These are phyloP conservation scores for Apistogramma diplotaenia DNA, from an alignment of 2,113 vertebrate genomes.

Conservation along the genomic window DNA sequence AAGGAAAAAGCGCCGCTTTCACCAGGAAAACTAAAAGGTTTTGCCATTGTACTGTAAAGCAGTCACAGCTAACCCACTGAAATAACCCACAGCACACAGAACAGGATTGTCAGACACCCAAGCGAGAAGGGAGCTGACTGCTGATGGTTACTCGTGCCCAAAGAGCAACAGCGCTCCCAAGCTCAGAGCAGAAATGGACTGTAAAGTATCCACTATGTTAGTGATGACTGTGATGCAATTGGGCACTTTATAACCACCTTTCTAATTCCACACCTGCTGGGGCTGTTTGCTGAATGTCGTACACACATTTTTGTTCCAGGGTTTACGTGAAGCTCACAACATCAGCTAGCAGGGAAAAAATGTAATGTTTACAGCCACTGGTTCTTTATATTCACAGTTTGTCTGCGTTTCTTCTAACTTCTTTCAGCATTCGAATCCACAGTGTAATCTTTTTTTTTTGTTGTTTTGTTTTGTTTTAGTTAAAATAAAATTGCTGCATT, in stretches of 20 bases:
- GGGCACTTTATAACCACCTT: neutral
- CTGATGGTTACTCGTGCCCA: neutral
- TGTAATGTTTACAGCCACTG: neutral
- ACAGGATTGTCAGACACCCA: neutral
- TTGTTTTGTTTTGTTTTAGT: neutral
- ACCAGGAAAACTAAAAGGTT: neutral
- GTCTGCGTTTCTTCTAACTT: neutral
- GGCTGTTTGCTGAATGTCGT: neutral
- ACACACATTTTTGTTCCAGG: neutral
- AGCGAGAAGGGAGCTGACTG: neutral
- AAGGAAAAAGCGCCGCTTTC: neutral
- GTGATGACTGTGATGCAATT: neutral
- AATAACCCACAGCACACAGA: neutral
- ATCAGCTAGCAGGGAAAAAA: neutral
- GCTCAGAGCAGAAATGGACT: neutral
- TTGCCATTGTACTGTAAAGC: neutral
- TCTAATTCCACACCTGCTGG: neutral
- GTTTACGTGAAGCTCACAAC: neutral
- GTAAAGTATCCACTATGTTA: neutral
- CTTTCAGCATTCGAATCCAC: neutral
- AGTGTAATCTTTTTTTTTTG: neutral
- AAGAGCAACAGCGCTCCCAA: neutral
- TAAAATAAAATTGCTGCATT: neutral
- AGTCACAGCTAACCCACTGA: neutral
- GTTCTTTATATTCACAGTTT: neutral